Base-by-base conservation (phyloP, 2,113 vertebrate genomes). In the Salvelinus fontinalis region DNA sequence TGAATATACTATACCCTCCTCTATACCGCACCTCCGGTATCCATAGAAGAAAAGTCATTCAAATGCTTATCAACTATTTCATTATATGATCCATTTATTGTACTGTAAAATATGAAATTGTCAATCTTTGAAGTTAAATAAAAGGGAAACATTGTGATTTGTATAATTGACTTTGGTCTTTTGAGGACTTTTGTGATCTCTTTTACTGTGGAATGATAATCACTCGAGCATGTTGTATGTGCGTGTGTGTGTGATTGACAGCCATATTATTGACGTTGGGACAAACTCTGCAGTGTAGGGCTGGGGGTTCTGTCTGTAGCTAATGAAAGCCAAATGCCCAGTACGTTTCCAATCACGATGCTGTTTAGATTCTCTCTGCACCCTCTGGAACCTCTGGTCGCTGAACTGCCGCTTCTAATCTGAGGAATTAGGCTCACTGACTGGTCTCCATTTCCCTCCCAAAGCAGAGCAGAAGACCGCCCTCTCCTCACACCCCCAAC, bases 361-460 rank as follows among this genome's bases (percentile, higher is more conserved):
- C 80, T 91, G 89, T 90, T 91, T 91, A 86, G 83, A 85, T 86
- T 88, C 78, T 87, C 79, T 81, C 14, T 1, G 54, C 14, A 79
- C 83, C 80, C 79, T 85, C 74, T 83, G 86, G 78, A 91, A 77
- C 74, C 76, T 75, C 44, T 79, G 77, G 83, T 81, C 83, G 80
- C 67, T 75, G 66, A 24, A 77, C 87, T 90, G 83, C 92, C 91
- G 91, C 80, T 90, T 91, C 89, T 85, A 92, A 92, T 91, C 81
- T 74, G 60, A 81, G 67, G 85, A 84, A 91, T 92, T 90, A 92
- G 74, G 72, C 75, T 39, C 75, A 75, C n/a, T 48, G 12, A 69
- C 54, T 70, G 49, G 3, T 2, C 26, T 1, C 24, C 27, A 49
- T 31, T 24, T 39, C 77, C 69, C 70, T 70, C 57, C 70, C 60